Conservation (phyloP, 2,113 vertebrate species). For the Zosterops japonicus region DNA sequence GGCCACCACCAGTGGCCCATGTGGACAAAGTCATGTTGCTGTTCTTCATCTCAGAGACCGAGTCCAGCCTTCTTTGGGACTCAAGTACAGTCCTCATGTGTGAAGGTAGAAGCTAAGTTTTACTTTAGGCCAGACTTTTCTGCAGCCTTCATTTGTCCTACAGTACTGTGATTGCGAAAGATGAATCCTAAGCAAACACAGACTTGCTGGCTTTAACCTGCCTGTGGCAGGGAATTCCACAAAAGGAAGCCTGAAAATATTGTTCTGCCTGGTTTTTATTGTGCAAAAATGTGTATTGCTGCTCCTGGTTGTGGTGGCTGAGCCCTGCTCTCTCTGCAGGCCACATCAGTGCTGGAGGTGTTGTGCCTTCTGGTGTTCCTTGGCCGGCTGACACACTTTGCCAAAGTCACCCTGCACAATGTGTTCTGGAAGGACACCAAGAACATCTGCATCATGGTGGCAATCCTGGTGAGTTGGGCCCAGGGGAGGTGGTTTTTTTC, state of each 20-base stretch:
- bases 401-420: slow-evolving; percentile 79
- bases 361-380: slow-evolving; percentile 84
- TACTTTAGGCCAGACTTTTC: neutral
- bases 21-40: neutral
- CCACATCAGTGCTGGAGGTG: slow-evolving; percentile 81
- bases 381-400: slow-evolving; percentile 83
- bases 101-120: neutral
- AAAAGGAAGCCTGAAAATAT: neutral
- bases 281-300: neutral
- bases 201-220: neutral
- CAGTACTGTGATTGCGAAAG: neutral
- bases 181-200: neutral
- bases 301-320: neutral
- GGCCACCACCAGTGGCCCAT: neutral
- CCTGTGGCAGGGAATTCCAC: neutral
- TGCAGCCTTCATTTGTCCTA: neutral
- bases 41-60: neutral
- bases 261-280: neutral
- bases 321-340: slow-evolving; percentile 65
- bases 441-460: slow-evolving; percentile 90
- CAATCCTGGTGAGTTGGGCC: slow-evolving; percentile 73
- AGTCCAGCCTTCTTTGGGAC: neutral
- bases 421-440: slow-evolving; percentile 96
- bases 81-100: neutral
- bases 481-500: neutral